phyloP scores from a whole-genome alignment of 1,140 invertebrate species.

The Pseudomyrmex flavicornis region DNA sequence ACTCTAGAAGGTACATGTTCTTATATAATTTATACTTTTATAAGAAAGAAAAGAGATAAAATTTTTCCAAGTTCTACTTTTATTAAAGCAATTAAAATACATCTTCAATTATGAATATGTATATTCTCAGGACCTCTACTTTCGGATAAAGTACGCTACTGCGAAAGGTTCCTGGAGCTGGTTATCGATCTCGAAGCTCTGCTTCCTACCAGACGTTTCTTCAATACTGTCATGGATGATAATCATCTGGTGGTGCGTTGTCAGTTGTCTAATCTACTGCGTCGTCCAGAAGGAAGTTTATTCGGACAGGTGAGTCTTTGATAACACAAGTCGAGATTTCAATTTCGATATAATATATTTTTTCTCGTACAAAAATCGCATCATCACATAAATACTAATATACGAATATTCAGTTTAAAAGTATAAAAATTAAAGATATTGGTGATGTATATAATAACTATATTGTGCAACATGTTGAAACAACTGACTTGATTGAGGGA shows the following conservation, averaged over 20 bases:
- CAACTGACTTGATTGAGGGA: neutral
- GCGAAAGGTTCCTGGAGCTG: slow-evolving; percentile 98
- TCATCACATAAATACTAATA: slow-evolving; percentile 66
- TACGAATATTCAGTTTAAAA: slow-evolving; percentile 52
- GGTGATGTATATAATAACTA: slow-evolving; percentile 22
- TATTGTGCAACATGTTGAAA: slow-evolving; percentile 22
- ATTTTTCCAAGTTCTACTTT: neutral
- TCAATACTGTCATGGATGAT: slow-evolving; percentile 98
- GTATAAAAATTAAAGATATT: slow-evolving; percentile 27
- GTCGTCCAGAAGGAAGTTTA: slow-evolving; percentile 94
- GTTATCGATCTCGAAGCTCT: slow-evolving; percentile 98
- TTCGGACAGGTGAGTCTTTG: slow-evolving; percentile 92
- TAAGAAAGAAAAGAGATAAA: slow-evolving; percentile 72
- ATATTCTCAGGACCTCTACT: slow-evolving; percentile 84
- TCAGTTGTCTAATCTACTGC: slow-evolving; percentile 91
- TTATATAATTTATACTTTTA: slow-evolving; percentile 35
- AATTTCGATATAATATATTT: slow-evolving; percentile 47
- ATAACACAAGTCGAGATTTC: slow-evolving; percentile 4
- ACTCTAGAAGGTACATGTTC: slow-evolving; percentile 86
- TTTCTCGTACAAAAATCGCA: slow-evolving; percentile 62
- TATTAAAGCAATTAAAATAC: neutral
- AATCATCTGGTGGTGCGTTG: slow-evolving; percentile 97
- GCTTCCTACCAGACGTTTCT: slow-evolving; percentile 97
- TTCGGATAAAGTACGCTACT: slow-evolving; percentile 91
- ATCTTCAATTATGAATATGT: slow-evolving; percentile 18